Base-by-base conservation (phyloP, 2,113 vertebrate genomes). In the Balaeniceps rex region DNA sequence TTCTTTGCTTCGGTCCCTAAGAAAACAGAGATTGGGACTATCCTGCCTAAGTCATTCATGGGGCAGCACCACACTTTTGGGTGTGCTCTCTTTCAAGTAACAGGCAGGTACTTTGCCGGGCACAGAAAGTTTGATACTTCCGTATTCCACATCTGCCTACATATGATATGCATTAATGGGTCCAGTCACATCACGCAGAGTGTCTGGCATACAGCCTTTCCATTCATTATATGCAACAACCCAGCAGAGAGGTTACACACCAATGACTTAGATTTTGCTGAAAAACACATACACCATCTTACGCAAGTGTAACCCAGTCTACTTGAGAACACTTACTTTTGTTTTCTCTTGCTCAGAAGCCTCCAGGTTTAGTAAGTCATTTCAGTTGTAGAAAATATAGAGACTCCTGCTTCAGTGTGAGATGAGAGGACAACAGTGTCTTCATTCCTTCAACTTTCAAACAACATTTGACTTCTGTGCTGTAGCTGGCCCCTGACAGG, bases 191-290 rank as follows among this genome's bases (percentile, higher is more conserved):
- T 4, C 60, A 60, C 52, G 46, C 34, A 14, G 15, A 38, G 36
- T 4, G 33, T 31, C 60, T 64, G 52, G 70, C 57, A 70, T 3
- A 11, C 10, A 68, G 44, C 28, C 54, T 29, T 74, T 63, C 34
- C 28, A 47, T 15, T 60, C 61, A 3, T 12, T 33, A 3, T 3
- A 40, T 3, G 12, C 31, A 68, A 49, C 22, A 58, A 52, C 28
- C n/a, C 55, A 61, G 44, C 66, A 38, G 68, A 68, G 36, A 82
- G 2, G 1, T 0, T 40, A 4, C 0, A 0, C 12, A 17, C 4
- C 34, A 52, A 36, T 22, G 40, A 79, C 36, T 36, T 13, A 12
- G 9, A 29, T 34, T 57, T 31, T 16, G 6, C 3, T 28, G 31
- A 63, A 49, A 86, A 83, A 46, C 28, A 5, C 28, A 74, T 12